Conservation (phyloP, 2,113 vertebrate species). For the Ammodytes marinus region DNA sequence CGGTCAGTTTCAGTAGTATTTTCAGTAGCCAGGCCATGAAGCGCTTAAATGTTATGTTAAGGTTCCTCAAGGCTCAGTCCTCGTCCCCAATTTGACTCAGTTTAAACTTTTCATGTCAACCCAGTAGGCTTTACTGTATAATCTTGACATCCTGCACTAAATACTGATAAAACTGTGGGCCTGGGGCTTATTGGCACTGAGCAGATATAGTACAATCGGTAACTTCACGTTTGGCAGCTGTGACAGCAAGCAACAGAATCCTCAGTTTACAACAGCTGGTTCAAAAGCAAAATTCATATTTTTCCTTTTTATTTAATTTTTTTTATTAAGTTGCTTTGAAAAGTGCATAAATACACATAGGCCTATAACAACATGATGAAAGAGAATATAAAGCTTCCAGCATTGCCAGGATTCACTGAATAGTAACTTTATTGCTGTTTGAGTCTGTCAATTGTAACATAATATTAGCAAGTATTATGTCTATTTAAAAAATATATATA, state of each 20-base stretch:
- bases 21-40: background rate
- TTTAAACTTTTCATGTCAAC: background rate
- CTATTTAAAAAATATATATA: no score
- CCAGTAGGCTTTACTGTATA: background rate
- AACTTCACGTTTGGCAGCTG: background rate
- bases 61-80: background rate
- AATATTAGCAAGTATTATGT: no score
- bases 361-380: no score
- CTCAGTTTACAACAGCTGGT: background rate
- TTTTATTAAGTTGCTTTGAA: no score
- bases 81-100: background rate
- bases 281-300: no score
- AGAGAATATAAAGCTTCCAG: no score
- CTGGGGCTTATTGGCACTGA: background rate
- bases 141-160: background rate
- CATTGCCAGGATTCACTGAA: no score
- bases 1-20: background rate
- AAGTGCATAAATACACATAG: no score
- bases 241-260: background rate
- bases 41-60: background rate
- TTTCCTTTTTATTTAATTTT: no score
- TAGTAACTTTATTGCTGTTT: no score
- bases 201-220: background rate
- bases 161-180: background rate
- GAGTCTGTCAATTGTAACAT: no score